Base-by-base conservation (phyloP, 2,888 invertebrate species). In the Boloria selene region DNA sequence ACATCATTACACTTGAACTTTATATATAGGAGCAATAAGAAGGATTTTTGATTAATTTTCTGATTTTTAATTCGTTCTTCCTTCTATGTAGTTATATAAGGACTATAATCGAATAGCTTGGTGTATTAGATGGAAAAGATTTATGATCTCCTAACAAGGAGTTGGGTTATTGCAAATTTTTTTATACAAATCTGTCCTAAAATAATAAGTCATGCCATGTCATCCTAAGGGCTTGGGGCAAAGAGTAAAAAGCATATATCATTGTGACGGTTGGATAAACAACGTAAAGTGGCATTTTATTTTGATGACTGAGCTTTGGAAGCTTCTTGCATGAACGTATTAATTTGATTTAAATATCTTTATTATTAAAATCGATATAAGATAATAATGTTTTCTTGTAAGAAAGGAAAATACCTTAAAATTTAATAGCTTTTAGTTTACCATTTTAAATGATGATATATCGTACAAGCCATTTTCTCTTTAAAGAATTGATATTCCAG, bases 81-180 rank as follows among this genome's bases (percentile, higher is more conserved):
- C 55, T 49, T 59, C 62, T n/a, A 3, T 6, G 0, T 4, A 13
- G 2, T 2, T 0, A 0, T 0, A 22, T 65, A 62, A 62, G 54
- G 62, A n/a, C 16, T 47, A 51, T n/a, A 59, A 55, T 67, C 4
- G 13, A 13, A 13, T 14, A n/a, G 16, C 13, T 13, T 14, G 1
- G 44, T 13, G 0, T 47, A 0, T 51, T 31, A 31, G 26, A 49
- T 50, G 61, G 47, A 74, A 72, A 72, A 72, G 75, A 76, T 73
- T 73, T 73, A 73, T 71, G 70, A 60, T 66, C 60, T 61, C 64
- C 60, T 70, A 72, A 73, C 70, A 62, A 70, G 69, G 58, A 58
- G 60, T 60, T 51, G 68, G 70, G 70, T 68, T 65, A 64, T 69
- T 65, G 70, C 70, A 61, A 65, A 69, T 70, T 68, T 66, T 72